Base-by-base conservation (phyloP, 2,113 vertebrate species). In the Ardeotis arabs region DNA sequence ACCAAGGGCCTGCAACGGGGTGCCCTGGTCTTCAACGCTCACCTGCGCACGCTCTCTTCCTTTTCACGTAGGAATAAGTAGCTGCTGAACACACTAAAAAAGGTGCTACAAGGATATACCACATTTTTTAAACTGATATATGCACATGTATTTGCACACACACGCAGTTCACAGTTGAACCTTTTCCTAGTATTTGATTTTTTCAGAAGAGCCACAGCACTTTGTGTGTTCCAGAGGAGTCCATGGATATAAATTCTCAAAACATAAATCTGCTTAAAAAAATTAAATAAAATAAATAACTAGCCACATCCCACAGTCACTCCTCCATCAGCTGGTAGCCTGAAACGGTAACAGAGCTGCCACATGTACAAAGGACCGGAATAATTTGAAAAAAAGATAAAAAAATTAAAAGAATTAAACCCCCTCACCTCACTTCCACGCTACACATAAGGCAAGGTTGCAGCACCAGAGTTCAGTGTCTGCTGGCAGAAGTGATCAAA, bases 101-200 rank as follows among this genome's bases (percentile, higher is more conserved):
- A 41, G 6, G 19, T 9, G 8, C 58, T 73, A 23, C 6, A 41
- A 47, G 24, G 17, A 74, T 4, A 63, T 1, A 12, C 0, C 20
- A 7, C 9, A 4, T 49, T 44, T 72, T 66, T 29, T 56, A 29
- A 55, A 55, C 41, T 16, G 41, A 44, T n/a, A 18, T 18, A 37
- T 17, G 7, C 18, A 39, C 4, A 12, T 2, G 4, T 31, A 12
- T 9, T 31, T 4, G 31, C 29, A 9, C 5, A 47, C 1, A 14
- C 9, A 18, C 0, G 1, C 4, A 64, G 63, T 3, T 76, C 29
- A 45, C 20, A 64, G 33, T 2, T 1, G 1, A 44, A 17, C 45
- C 4, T 86, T 73, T 29, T 44, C 39, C 67, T 31, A 33, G 3
- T 8, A 25, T 53, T 45, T 45, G 14, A 5, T 24, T 41, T 41